Conservation (phyloP, 2,113 vertebrate species). For the Romanogobio albipinnatus region DNA sequence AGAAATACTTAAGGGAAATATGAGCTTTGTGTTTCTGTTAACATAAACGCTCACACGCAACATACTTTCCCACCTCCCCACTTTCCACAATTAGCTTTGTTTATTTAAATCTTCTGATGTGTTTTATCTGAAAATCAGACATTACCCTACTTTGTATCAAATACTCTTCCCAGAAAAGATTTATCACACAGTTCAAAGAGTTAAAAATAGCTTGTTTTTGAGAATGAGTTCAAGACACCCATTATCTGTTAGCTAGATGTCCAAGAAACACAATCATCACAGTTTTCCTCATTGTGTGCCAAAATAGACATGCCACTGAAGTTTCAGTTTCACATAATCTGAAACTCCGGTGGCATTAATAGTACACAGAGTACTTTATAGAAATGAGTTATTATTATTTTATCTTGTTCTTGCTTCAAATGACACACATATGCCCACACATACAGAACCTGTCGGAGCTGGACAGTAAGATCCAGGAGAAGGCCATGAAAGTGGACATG, state of each 20-base stretch:
- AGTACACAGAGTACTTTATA: background rate
- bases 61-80: background rate
- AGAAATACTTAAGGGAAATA: background rate
- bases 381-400: background rate
- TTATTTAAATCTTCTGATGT: background rate
- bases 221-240: background rate
- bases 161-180: slow-evolving; percentile 20
- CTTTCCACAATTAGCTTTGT: background rate
- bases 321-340: slow-evolving; percentile 27
- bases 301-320: background rate
- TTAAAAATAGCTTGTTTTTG: slow-evolving; percentile 21
- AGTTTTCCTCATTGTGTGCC: slow-evolving; percentile 12
- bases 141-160: background rate
- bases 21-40: background rate
- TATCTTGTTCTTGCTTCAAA: background rate
- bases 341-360: background rate
- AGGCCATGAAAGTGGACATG: slow-evolving; percentile 99
- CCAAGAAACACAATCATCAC: slow-evolving; percentile 3
- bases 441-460: slow-evolving; percentile 89
- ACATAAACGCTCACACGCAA: background rate
- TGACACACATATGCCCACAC: background rate
- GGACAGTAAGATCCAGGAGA: slow-evolving; percentile 98
- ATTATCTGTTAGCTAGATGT: background rate
- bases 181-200: slow-evolving; percentile 7
- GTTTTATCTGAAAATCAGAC: slow-evolving; percentile 15